Percentiles rank a stretch among this genome's conserved stretches.
Conservation (phyloP, 2,888 invertebrate genomes). For the Rambutsinella grinnellia region DNA sequence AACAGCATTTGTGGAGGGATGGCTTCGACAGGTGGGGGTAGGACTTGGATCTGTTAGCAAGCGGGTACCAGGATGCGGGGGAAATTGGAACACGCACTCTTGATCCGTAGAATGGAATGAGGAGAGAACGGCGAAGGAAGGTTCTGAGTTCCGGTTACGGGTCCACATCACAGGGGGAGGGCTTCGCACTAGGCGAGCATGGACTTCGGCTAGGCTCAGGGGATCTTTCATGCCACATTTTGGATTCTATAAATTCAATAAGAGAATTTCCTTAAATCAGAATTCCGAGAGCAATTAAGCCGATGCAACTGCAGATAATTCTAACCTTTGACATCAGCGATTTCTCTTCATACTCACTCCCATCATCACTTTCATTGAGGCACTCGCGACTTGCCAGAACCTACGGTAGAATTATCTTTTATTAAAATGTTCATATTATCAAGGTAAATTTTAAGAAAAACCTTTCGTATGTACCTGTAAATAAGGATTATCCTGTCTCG, state of each 20-base stretch:
- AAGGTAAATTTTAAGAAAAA: background rate
- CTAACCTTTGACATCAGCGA: slow-evolving; percentile 66
- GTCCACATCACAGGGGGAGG: slow-evolving; percentile 67
- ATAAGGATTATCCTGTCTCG: slow-evolving; percentile 87
- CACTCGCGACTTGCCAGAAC: slow-evolving; percentile 85
- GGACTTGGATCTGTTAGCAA: slow-evolving; percentile 56
- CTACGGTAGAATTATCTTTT: slow-evolving; percentile 71
- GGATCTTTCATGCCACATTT: slow-evolving; percentile 59
- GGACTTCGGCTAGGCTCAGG: slow-evolving; percentile 62
- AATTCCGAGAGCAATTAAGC: background rate
- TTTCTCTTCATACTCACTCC: slow-evolving; percentile 64
- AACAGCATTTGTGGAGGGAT: slow-evolving; percentile 53
- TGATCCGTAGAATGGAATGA: slow-evolving; percentile 52
- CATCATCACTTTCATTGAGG: slow-evolving; percentile 79
- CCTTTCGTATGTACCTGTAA: slow-evolving; percentile 75
- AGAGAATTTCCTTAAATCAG: background rate
- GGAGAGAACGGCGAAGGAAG: slow-evolving; percentile 61
- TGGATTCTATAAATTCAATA: slow-evolving; percentile 20
- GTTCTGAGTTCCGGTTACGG: slow-evolving; percentile 63
- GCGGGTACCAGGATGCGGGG: slow-evolving; percentile 53
- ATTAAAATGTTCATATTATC: background rate
- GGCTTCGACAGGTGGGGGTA: slow-evolving; percentile 63
- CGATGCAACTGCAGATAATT: background rate
- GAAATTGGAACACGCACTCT: slow-evolving; percentile 65
- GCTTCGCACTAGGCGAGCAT: slow-evolving; percentile 64